Evolutionary conservation across 1,140 invertebrate species (phyloP).

Genomic region (roundworm (Caenorhabditis elegans)): WBcel235 BX284604.4:5899501-5900000

Average conservation of each 20-base stretch:
- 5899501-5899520: too few relatives aligned
- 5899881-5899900: constrained; percentile 18
- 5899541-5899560: too few relatives aligned
- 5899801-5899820: constrained; percentile 42
- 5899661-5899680: background rate
- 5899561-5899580: too few relatives aligned
- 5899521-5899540: too few relatives aligned
- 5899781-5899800: constrained; percentile 6
- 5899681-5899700: background rate
- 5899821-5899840: constrained; percentile 49
- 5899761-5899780: constrained; percentile 20
- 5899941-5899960: too few relatives aligned
- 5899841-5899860: constrained; percentile 46
- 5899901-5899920: background rate
- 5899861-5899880: constrained; percentile 45
- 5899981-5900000: too few relatives aligned
- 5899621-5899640: background rate
- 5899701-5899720: background rate
- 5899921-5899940: too few relatives aligned
- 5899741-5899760: background rate
- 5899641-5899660: background rate
- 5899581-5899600: background rate
- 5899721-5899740: background rate
- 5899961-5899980: too few relatives aligned
- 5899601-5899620: background rate